Evolutionary conservation across 2,797 vertebrate species (phyloP).

Genomic region (Chloroceryle amazona): DNA sequence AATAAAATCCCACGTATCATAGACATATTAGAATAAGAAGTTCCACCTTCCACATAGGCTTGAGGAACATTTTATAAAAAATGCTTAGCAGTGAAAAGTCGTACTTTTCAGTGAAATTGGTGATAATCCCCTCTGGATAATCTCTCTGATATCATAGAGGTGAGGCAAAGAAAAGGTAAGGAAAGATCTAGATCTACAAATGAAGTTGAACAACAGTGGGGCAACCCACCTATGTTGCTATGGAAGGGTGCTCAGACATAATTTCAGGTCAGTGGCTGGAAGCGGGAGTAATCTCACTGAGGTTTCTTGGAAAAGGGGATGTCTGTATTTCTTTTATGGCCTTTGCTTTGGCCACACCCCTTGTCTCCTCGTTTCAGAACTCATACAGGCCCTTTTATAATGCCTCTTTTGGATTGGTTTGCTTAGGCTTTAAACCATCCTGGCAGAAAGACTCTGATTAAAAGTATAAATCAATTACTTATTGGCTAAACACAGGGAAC

Average conservation of each 20-base stretch:
- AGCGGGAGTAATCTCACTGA: not conserved
- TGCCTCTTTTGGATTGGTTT: not conserved
- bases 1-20: not conserved
- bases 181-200: not conserved
- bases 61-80: not conserved
- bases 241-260: accelerated
- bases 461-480: not conserved
- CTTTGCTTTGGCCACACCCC: not conserved
- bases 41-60: not conserved
- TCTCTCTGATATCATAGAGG: not conserved
- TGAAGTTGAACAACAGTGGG: not conserved
- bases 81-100: not conserved
- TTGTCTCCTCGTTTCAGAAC: not conserved
- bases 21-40: not conserved
- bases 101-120: not conserved
- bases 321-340: not conserved
- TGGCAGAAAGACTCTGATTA: not conserved
- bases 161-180: not conserved
- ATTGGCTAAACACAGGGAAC: not conserved
- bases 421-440: not conserved
- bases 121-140: not conserved
- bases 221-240: not conserved
- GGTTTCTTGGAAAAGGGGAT: not conserved
- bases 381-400: not conserved
- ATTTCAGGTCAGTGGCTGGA: not conserved